phyloP scores from a whole-genome alignment of 2,888 invertebrate species.

The Odontocolon sp. region DNA sequence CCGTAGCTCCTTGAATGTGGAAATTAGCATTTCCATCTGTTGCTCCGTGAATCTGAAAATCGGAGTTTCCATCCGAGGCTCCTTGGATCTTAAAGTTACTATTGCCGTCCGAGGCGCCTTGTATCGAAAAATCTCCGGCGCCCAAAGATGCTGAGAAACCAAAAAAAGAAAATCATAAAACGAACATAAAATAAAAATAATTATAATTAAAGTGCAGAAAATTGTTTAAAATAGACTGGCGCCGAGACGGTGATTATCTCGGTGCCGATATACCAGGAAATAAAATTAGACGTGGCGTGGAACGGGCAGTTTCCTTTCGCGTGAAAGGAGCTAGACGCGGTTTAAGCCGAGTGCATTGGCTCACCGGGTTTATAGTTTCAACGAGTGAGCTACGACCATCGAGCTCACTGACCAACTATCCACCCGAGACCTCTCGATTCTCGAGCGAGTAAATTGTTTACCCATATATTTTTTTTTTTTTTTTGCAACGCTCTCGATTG shows the following conservation, averaged over 20 bases:
- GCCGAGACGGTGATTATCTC: constrained; percentile 32
- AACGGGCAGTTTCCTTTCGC: constrained; percentile 42
- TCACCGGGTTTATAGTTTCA: constrained; percentile 25
- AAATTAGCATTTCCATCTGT: constrained; percentile 74
- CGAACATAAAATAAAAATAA: too few species aligned
- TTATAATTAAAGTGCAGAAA: not conserved
- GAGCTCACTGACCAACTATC: constrained; percentile 2
- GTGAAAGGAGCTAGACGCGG: constrained; percentile 57
- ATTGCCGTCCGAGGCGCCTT: constrained; percentile 62
- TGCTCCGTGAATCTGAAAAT: constrained; percentile 75
- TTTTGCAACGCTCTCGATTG: constrained; percentile 5
- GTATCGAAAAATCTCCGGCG: constrained; percentile 66
- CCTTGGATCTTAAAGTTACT: constrained; percentile 69
- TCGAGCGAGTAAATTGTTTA: constrained; percentile 26
- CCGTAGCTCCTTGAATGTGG: constrained; percentile 74
- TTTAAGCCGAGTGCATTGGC: constrained; percentile 9
- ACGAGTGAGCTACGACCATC: not conserved
- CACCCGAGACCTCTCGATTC: constrained; percentile 18
- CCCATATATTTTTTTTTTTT: not conserved
- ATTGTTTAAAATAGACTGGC: not conserved
- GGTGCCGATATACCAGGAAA: constrained; percentile 32
- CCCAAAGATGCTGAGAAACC: constrained; percentile 67
- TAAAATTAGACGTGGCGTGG: constrained; percentile 4
- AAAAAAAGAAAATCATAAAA: not conserved
- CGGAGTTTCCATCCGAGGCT: constrained; percentile 70